Percentiles rank a stretch among this genome's conserved stretches.
Conservation (phyloP, 2,113 vertebrate species). For the Rhagologus leucostigma region DNA sequence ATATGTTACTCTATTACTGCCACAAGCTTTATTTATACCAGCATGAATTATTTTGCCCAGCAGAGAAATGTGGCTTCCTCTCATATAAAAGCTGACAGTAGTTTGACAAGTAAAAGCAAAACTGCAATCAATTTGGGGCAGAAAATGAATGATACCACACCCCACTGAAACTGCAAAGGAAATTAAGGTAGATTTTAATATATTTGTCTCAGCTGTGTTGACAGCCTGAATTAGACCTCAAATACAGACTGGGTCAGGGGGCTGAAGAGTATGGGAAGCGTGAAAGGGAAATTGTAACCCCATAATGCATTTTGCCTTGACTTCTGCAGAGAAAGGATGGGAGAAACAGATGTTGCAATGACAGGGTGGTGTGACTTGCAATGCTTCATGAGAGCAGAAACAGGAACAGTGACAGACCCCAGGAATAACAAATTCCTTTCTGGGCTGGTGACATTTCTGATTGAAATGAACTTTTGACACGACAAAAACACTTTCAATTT, state of each 20-base stretch:
- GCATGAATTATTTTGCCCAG: slow-evolving; percentile 3
- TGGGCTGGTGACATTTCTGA: not conserved
- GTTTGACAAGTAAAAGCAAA: not conserved
- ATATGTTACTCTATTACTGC: not conserved
- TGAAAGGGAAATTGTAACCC: not conserved
- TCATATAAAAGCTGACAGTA: not conserved
- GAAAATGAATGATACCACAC: not conserved
- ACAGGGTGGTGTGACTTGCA: not conserved
- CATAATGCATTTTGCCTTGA: not conserved
- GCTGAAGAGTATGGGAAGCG: not conserved
- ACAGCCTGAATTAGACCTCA: not conserved
- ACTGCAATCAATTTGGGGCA: not conserved
- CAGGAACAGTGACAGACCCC: not conserved
- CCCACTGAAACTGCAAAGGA: not conserved
- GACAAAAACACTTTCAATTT: not conserved
- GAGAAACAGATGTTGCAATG: not conserved
- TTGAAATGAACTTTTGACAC: not conserved
- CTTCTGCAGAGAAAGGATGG: not conserved
- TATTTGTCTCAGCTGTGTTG: not conserved
- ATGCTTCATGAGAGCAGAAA: not conserved
- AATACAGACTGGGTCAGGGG: not conserved
- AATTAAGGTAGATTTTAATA: slow-evolving; percentile 8
- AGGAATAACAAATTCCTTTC: not conserved
- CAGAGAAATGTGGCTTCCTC: not conserved
- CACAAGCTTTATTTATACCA: not conserved